A percentile compares a stretch with the other conserved stretches of the same genome.
Conservation (phyloP, 2,888 invertebrate species). For the Leuctra nigra region DNA sequence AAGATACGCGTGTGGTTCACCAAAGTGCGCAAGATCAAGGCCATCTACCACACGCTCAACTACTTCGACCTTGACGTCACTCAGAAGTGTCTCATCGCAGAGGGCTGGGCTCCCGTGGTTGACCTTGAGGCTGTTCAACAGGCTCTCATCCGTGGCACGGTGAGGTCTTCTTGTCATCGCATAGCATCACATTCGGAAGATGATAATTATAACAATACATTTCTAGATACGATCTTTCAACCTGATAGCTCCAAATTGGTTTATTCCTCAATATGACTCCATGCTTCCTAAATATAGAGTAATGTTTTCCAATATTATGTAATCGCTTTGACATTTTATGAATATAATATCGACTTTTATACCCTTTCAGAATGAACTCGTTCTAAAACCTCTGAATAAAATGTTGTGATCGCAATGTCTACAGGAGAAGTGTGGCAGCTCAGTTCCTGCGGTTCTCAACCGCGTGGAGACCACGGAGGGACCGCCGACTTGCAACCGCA, state of each 20-base stretch:
- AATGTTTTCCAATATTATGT: slow-evolving; percentile 18
- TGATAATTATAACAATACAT: too few species aligned
- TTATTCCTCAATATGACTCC: too few species aligned
- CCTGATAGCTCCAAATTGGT: too few species aligned
- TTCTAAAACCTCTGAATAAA: too few species aligned
- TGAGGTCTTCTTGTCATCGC: slow-evolving; percentile 42
- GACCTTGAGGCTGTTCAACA: slow-evolving; percentile 90
- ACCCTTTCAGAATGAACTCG: too few species aligned
- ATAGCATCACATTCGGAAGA: neutral
- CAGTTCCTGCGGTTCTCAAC: slow-evolving; percentile 93
- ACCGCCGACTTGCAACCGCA: slow-evolving; percentile 93
- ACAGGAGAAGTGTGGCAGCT: slow-evolving; percentile 88
- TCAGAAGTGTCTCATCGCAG: slow-evolving; percentile 97
- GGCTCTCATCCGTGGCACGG: slow-evolving; percentile 87
- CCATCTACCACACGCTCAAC: slow-evolving; percentile 96
- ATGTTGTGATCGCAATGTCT: too few species aligned
- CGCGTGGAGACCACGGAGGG: slow-evolving; percentile 83
- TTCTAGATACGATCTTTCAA: too few species aligned
- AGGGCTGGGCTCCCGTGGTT: slow-evolving; percentile 91
- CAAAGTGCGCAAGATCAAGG: slow-evolving; percentile 98
- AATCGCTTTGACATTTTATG: too few species aligned
- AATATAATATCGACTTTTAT: too few species aligned
- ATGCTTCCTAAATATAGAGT: too few species aligned
- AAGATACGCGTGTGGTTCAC: slow-evolving; percentile 99
- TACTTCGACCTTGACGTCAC: slow-evolving; percentile 99